Evolutionary conservation across 2,113 vertebrate species (phyloP).

Genomic region (Anthoscopus minutus): DNA sequence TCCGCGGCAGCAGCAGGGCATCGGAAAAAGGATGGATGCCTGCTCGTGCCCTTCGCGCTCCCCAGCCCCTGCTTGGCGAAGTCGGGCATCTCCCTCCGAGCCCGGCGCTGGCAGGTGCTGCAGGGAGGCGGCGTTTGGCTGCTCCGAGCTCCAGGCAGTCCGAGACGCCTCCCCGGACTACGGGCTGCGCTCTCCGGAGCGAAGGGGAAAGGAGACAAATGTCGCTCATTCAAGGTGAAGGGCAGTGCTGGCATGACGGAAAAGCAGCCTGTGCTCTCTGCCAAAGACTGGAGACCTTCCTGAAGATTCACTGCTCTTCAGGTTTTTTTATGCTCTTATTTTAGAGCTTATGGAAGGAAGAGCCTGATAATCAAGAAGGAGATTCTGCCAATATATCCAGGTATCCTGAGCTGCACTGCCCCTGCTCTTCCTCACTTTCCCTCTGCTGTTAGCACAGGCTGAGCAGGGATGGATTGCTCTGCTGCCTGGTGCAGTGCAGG

Average conservation of each 20-base stretch:
- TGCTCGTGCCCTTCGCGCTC: neutral
- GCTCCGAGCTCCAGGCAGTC: neutral
- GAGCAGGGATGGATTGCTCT: neutral
- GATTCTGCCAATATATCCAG: neutral
- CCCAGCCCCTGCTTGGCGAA: neutral
- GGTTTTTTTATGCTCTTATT: neutral
- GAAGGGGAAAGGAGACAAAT: neutral
- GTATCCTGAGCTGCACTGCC: neutral
- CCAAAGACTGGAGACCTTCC: neutral
- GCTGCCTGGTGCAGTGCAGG: neutral
- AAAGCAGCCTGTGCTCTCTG: neutral
- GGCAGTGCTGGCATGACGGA: neutral
- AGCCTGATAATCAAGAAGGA: neutral
- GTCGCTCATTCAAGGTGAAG: neutral
- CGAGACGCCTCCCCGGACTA: neutral
- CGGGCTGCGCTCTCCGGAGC: neutral
- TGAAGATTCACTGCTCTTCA: neutral
- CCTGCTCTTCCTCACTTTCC: neutral
- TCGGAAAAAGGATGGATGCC: rapidly evolving
- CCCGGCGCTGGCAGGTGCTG: neutral
- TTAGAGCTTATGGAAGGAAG: neutral
- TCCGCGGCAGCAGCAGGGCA: neutral
- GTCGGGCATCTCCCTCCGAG: neutral
- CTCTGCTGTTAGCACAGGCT: neutral
- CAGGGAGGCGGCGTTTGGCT: neutral